Conservation (phyloP, 2,113 vertebrate genomes). For the Forbesichthys papilliferus region DNA sequence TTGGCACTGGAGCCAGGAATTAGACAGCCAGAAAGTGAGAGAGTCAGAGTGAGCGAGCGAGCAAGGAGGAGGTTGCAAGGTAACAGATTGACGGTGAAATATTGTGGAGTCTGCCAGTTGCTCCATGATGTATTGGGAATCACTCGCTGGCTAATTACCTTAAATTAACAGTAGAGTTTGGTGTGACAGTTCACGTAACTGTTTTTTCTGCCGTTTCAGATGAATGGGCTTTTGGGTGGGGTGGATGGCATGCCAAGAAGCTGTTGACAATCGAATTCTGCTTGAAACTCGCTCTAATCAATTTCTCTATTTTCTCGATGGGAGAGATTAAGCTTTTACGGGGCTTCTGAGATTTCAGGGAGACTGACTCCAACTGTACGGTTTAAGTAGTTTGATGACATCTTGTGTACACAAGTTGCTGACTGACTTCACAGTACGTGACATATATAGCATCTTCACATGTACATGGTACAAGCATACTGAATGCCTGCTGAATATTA, state of each 20-base stretch:
- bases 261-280: slow-evolving; percentile 79
- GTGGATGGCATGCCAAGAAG: slow-evolving; percentile 70
- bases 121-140: slow-evolving; percentile 82
- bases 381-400: slow-evolving; percentile 44
- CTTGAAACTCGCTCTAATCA: slow-evolving; percentile 66
- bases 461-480: no score
- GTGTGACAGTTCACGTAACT: slow-evolving; percentile 82
- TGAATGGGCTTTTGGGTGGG: slow-evolving; percentile 67
- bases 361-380: slow-evolving; percentile 22
- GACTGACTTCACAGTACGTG: neutral
- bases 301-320: slow-evolving; percentile 48
- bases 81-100: slow-evolving; percentile 78
- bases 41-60: slow-evolving; percentile 16
- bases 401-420: slow-evolving; percentile 46
- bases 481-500: no score
- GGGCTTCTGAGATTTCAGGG: slow-evolving; percentile 46
- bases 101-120: slow-evolving; percentile 78
- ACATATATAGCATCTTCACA: no score
- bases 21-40: slow-evolving; percentile 2
- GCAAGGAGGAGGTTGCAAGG: slow-evolving; percentile 42
- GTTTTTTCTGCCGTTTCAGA: slow-evolving; percentile 81
- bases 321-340: slow-evolving; percentile 47
- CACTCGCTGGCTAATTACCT: slow-evolving; percentile 82
- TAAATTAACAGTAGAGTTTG: slow-evolving; percentile 84
- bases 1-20: neutral